Evolutionary conservation across 1,140 invertebrate genomes (phyloP), one percentile per base, ranked within the genome.

Genomic region (Penaeus japonicus): DNA sequence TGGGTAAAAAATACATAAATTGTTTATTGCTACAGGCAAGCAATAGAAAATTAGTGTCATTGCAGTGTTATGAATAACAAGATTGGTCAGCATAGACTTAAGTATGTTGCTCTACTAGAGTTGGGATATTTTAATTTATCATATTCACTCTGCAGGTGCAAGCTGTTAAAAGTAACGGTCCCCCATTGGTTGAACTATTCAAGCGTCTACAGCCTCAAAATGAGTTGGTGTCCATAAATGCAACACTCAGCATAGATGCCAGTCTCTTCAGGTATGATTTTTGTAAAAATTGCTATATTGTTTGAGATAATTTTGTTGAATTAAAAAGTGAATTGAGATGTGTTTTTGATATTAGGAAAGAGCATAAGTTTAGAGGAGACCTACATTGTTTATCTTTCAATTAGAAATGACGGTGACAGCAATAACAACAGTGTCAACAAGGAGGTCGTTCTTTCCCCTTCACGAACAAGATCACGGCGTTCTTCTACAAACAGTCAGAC

Each of bases 141-240:
- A 7, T 15, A 4, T 12, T 47, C 10, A 47, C 47, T 47, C 55
- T 47, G 3, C 47, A 89, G 89, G 89, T 89, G 39, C 59, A 75
- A 27, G 39, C 20, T 55, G 65, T 22, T 0, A 62, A 80, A 24
- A 73, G 47, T 65, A 57, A 84, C 18, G 62, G 70, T 15, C 32
- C 91, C 39, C 93, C 94, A 15, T 89, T 92, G 55, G 94, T 95
- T 4, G 94, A 95, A 91, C 92, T 96, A 55, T 95, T 95, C 90
- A 95, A 94, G 89, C 92, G 95, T 91, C 93, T 93, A 70, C 92
- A 93, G 57, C 93, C 93, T 15, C 93, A 93, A 65, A 94, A 94
- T 86, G 93, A 94, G 30, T 92, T 95, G 84, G 93, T 94, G 65
- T 95, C 94, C 57, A 93, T 96, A 80, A 95, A 95, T 92, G 93